Evolutionary conservation across 2,797 vertebrate species (phyloP).

Genomic region (Rhinichthys osculus): DNA sequence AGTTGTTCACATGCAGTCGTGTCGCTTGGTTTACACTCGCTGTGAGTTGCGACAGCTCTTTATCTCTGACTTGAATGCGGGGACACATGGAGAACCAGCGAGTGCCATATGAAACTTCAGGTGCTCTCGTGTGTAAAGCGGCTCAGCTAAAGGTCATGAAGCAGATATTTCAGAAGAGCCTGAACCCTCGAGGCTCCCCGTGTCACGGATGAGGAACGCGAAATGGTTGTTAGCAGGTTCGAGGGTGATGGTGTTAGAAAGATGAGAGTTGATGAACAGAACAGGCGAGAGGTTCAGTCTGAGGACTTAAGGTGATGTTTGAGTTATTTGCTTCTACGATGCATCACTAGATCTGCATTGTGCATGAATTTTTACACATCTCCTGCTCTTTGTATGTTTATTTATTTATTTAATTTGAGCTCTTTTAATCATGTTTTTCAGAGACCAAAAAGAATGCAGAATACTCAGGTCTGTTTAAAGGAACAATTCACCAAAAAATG

Average conservation of each 20-base stretch:
- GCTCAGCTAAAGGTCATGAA: constrained; percentile 55
- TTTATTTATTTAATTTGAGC: no score
- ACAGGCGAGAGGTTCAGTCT: not conserved
- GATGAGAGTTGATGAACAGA: not conserved
- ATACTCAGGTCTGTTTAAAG: not conserved
- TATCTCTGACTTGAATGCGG: constrained; percentile 41
- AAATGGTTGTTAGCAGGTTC: not conserved
- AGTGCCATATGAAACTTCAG: constrained; percentile 65
- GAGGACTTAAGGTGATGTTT: not conserved
- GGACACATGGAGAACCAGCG: constrained; percentile 52
- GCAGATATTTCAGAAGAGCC: constrained; percentile 50
- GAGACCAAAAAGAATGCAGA: not conserved
- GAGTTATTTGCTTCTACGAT: not conserved
- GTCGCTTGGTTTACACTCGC: not conserved
- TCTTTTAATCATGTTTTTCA: not conserved
- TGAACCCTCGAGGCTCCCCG: constrained; percentile 4
- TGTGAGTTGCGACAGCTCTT: constrained; percentile 46
- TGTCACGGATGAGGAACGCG: no score
- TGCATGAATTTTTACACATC: not conserved
- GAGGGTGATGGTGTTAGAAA: not conserved
- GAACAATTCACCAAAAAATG: not conserved
- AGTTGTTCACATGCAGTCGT: no score
- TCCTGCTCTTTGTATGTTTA: no score
- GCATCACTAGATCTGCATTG: not conserved
- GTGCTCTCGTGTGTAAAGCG: constrained; percentile 63